Evolutionary conservation across 2,113 vertebrate species (phyloP).

Genomic region (Eulemur macaco): DNA sequence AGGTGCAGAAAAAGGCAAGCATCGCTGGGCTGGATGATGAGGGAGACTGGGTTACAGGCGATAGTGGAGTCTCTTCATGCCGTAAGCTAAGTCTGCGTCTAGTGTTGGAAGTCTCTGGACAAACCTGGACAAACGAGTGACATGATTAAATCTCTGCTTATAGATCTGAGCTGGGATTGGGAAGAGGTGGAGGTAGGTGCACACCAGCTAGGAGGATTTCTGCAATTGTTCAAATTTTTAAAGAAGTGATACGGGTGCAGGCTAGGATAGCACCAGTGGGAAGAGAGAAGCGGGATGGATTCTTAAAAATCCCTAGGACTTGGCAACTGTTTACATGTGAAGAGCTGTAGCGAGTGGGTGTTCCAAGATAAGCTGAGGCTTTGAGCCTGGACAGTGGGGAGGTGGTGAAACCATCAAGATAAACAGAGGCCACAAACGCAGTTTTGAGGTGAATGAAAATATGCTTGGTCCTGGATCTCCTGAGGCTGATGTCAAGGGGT

Average conservation of each 20-base stretch:
- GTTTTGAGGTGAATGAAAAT: background rate
- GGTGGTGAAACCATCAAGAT: background rate
- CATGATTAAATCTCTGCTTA: background rate
- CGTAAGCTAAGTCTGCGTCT: background rate
- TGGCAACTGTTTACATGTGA: background rate
- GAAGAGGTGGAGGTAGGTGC: background rate
- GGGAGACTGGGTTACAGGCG: background rate
- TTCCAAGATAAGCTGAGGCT: background rate
- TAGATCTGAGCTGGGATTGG: background rate
- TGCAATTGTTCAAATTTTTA: background rate
- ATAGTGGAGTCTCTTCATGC: background rate
- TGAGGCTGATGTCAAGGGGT: no score
- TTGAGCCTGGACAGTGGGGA: background rate
- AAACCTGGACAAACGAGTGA: background rate
- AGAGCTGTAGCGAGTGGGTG: fast-evolving
- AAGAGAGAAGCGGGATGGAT: background rate
- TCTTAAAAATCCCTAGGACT: background rate
- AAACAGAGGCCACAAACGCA: background rate
- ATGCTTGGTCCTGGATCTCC: background rate
- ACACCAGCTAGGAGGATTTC: background rate
- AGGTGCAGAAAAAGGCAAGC: background rate
- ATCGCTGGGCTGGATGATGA: background rate
- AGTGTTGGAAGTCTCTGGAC: background rate
- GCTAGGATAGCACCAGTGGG: background rate
- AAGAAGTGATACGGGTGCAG: background rate